Evolutionary conservation across 2,888 invertebrate genomes (phyloP).

Genomic region (Bombylius major): DNA sequence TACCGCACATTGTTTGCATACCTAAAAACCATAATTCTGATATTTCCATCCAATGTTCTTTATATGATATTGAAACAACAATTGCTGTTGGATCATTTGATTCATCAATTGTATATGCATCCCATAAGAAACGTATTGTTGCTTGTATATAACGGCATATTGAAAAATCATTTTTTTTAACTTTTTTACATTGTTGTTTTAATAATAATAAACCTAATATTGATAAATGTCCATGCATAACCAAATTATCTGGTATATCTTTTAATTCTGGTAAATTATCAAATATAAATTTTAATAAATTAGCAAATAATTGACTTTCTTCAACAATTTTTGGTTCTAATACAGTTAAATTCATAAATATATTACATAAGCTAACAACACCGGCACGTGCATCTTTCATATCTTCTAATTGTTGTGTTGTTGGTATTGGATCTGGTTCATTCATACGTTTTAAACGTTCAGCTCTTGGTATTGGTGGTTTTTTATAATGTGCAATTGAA

Average conservation of each 20-base stretch:
- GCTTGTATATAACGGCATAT: conserved; percentile 81
- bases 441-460: conserved; percentile 63
- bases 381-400: conserved; percentile 76
- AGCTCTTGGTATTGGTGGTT: conserved; percentile 66
- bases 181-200: conserved; percentile 69
- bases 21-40: conserved; percentile 88
- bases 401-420: conserved; percentile 60
- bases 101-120: conserved; percentile 82
- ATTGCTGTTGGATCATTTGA: conserved; percentile 70
- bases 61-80: conserved; percentile 74
- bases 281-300: conserved; percentile 72
- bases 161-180: conserved; percentile 78
- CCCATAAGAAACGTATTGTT: conserved; percentile 83
- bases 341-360: conserved; percentile 85
- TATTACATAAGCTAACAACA: conserved; percentile 79
- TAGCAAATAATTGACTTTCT: conserved; percentile 61
- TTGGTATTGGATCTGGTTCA: conserved; percentile 62
- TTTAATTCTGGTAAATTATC: conserved; percentile 75
- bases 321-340: conserved; percentile 74
- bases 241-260: conserved; percentile 69
- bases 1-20: conserved; percentile 81
- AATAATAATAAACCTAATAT: conserved; percentile 69
- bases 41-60: conserved; percentile 79
- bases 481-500: conserved; percentile 75
- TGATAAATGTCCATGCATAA: conserved; percentile 72